Conservation (phyloP, 2,888 invertebrate genomes). For the Notodonta ziczac region DNA sequence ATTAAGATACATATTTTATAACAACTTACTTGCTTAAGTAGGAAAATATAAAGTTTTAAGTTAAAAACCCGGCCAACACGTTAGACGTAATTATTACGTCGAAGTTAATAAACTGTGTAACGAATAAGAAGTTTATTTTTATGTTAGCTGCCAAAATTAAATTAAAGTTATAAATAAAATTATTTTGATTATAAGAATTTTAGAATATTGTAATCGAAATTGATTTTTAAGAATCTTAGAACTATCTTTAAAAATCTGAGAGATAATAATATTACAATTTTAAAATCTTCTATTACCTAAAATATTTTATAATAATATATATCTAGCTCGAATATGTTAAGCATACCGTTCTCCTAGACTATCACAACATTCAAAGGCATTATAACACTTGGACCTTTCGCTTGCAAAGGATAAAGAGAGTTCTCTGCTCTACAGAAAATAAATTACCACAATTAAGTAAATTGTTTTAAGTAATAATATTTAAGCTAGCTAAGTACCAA, state of each 20-base stretch:
- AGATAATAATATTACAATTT: slow-evolving; percentile 33
- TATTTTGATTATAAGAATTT: not conserved
- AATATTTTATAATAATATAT: slow-evolving; percentile 22
- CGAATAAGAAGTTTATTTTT: no score
- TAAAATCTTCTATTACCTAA: slow-evolving; percentile 30
- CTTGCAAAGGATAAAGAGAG: slow-evolving; percentile 68
- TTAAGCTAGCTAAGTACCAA: no score
- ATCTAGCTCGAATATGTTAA: slow-evolving; percentile 43
- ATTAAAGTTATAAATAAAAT: not conserved
- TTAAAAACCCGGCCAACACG: no score
- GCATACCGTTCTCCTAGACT: slow-evolving; percentile 59
- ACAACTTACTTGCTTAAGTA: no score
- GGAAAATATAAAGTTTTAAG: no score
- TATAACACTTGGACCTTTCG: slow-evolving; percentile 77
- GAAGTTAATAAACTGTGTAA: no score
- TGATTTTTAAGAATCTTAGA: slow-evolving; percentile 9
- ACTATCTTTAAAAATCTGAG: slow-evolving; percentile 25
- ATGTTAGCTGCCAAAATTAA: not conserved
- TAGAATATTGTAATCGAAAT: not conserved
- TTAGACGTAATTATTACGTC: no score
- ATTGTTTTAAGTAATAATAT: no score
- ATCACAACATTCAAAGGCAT: slow-evolving; percentile 83
- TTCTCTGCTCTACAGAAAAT: not conserved
- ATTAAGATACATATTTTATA: no score
- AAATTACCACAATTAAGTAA: no score